phyloP scores from a whole-genome alignment of 2,113 vertebrate genomes.

The Speoplatyrhinus poulsoni region DNA sequence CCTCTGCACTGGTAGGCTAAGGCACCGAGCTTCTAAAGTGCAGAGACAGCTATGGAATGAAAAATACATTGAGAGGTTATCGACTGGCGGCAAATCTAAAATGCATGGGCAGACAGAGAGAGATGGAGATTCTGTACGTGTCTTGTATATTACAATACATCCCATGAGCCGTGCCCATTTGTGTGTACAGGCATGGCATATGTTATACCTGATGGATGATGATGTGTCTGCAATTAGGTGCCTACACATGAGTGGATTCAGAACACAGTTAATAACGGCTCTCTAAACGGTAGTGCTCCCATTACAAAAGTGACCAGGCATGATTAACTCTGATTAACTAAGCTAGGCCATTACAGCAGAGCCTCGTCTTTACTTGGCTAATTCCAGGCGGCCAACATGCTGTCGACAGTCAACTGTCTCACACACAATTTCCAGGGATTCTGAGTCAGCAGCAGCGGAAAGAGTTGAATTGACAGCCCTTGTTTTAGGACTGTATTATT shows the following conservation, averaged over 20 bases:
- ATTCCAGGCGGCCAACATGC: neutral
- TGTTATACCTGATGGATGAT: neutral
- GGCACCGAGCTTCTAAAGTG: neutral
- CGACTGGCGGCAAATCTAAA: neutral
- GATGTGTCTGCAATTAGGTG: neutral
- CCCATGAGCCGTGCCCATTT: neutral
- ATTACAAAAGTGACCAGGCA: constrained; percentile 3
- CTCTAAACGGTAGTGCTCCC: neutral
- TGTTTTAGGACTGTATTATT: neutral
- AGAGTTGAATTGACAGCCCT: neutral
- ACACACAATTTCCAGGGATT: no score
- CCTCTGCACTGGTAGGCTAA: no score
- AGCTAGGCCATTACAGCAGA: neutral
- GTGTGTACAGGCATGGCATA: neutral
- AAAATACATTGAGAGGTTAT: constrained; percentile 1
- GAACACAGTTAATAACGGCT: constrained; percentile 13
- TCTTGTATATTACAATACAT: neutral
- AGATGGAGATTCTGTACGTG: neutral
- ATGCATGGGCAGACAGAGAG: neutral
- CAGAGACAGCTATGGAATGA: neutral
- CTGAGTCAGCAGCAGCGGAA: neutral
- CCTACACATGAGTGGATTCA: constrained; percentile 1
- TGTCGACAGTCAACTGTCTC: constrained; percentile 5
- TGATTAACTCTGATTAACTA: constrained; percentile 10
- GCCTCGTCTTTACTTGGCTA: neutral